phyloP scores from a whole-genome alignment of 2,888 invertebrate genomes.

The Microplitis manilae region DNA sequence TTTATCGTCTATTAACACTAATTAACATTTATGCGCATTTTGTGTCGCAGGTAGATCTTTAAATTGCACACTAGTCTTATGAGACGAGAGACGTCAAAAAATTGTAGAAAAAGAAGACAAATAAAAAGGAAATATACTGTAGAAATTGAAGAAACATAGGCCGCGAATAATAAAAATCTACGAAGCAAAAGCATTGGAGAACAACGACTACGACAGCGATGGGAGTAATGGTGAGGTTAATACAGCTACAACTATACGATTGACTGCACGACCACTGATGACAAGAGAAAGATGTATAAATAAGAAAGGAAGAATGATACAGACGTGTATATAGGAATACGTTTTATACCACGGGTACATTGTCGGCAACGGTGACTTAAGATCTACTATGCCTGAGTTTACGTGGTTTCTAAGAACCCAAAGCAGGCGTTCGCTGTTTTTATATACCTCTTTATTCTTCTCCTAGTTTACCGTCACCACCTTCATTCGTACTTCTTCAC shows the following conservation, averaged over 20 bases:
- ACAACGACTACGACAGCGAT: background rate
- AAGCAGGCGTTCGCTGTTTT: background rate
- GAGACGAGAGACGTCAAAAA: too few relatives aligned
- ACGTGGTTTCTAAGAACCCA: background rate
- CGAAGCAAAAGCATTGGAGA: background rate
- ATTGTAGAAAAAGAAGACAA: background rate
- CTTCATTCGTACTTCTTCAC: background rate
- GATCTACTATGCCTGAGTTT: background rate
- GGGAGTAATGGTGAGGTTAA: background rate
- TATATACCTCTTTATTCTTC: background rate
- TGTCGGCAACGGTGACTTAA: background rate
- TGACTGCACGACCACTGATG: background rate
- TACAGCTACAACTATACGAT: background rate
- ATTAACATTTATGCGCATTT: too few relatives aligned
- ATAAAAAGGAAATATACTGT: background rate
- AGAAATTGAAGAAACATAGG: background rate
- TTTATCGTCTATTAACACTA: too few relatives aligned
- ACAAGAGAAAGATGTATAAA: background rate
- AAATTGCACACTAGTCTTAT: too few relatives aligned
- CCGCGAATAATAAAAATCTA: background rate
- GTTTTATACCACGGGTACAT: background rate
- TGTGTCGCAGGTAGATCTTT: too few relatives aligned
- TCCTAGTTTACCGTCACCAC: background rate
- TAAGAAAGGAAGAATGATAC: conserved; percentile 4
- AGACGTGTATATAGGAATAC: conserved; percentile 2